Base-by-base conservation (phyloP, 2,797 vertebrate species). In the Xiphophorus birchmanni region DNA sequence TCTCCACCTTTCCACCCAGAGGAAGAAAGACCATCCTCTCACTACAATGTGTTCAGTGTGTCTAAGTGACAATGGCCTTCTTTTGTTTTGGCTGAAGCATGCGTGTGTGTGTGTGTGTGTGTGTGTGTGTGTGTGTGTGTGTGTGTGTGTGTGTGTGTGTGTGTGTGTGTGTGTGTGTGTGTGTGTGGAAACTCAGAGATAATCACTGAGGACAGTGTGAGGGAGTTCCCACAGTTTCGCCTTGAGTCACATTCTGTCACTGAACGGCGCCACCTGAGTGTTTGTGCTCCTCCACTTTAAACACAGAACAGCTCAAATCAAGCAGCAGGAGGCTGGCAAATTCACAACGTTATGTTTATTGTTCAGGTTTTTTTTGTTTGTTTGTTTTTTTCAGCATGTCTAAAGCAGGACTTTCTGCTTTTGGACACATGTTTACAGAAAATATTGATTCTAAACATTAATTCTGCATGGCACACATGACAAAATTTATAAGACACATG, bases 181-280 rank as follows among this genome's bases (percentile, higher is more conserved):
- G 56, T n/a, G 56, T 12, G 58, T n/a, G 81, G 15, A 83, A 82
- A 73, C 0, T 0, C 73, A 82, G 79, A 84, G 78, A 84, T 87
- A 88, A 87, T 92, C 80, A 44, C 69, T 21, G 83, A 88, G 83
- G 83, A 87, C 86, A 74, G 74, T 32, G 87, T 75, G 81, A 88
- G 89, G 88, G 91, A 88, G 88, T 91, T 94, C 87, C 90, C 87
- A 84, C 78, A 80, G 82, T 92, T 90, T 89, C 0, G 76, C 91
- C 86, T 87, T 35, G 35, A 80, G 91, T 82, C 75, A 84, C 26
- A 71, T 89, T 87, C 91, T 87, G 90, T 91, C 84, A 90, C 65
- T 37, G 79, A 63, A 84, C 63, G 73, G 35, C 86, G 86, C 80
- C 84, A 78, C 86, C 87, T 86, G 81, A 84, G 87, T 84, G 84